Base-by-base conservation (phyloP, 2,113 vertebrate species). In the Limnothrissa miodon region DNA sequence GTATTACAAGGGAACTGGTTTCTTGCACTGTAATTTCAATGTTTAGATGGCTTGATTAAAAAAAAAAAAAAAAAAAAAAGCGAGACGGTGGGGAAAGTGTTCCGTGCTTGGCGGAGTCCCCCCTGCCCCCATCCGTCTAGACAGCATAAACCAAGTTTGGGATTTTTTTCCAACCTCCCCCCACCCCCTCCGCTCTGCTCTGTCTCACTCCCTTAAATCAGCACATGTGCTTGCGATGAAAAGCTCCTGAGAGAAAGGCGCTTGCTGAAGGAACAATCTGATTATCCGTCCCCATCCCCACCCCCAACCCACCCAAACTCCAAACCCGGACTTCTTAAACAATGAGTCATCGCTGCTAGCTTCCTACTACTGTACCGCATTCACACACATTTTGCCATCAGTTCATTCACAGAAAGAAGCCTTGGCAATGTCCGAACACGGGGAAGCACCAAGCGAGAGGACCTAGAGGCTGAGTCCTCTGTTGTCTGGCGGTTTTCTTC, bases 191-290 rank as follows among this genome's bases (percentile, higher is more conserved):
- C 25, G 62, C n/a, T 33, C 66, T 74, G 66, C 29, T 83, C 80
- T 84, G 70, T 46, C 66, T 74, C 29, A 13, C 81, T 80, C 83
- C 81, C 79, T 83, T 90, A 92, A 91, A 86, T 92, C 93, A 93
- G 90, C 91, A 88, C 91, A 95, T 92, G 86, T 93, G 94, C 94
- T 95, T 92, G 94, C 92, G 94, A 93, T 89, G 89, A 94, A 36
- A 94, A 93, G 92, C 92, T 91, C 92, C 86, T 87, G 89, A 91
- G 90, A 92, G 91, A 91, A 86, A 86, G 87, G 87, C 89, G 66
- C 33, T 74, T 29, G 33, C 15, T 33, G 66, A 74, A 36, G 84
- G 84, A 90, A 90, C 91, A 91, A 87, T 90, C 80, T 89, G 80
- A 87, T 86, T 87, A 25, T 80, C 83, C 74, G 84, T 78, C 74